Base-by-base conservation (phyloP, 2,888 invertebrate species). In the Hypsopygia costalis region DNA sequence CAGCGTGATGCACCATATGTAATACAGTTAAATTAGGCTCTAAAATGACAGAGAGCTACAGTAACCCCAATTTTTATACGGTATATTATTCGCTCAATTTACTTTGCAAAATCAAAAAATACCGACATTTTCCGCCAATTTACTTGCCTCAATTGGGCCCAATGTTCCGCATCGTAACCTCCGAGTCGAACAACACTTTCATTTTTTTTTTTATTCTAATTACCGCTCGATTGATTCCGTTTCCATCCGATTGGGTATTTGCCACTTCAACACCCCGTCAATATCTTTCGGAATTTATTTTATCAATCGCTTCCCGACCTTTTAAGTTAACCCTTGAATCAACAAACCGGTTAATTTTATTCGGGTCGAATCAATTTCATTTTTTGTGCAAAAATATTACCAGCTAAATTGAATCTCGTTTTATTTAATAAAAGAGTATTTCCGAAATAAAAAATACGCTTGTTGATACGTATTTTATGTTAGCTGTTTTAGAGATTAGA, bases 131-230 rank as follows among this genome's bases (percentile, higher is more conserved):
- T 25, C 25, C 25, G 25, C 8, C 11, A 7, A 9, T 25, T 25
- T 6, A 4, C 22, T 6, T 1, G 8, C 11, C 34, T 6, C 44
- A 42, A 47, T 47, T 46, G 39, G 44, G 48, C 45, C 46, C 49
- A 61, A 46, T 53, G 64, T 61, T 61, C 51, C 64, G 47, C 52
- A 38, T 48, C 51, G 55, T 51, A 56, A 54, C 51, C 57, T 52
- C 49, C 54, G 50, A 34, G 52, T 46, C 47, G 57, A 46, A 51
- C 61, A 54, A 49, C 58, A 59, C 54, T 59, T 58, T 52, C 52
- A 32, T 44, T 50, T 47, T 59, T 50, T 47, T 59, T 64, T 61
- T 62, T 58, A 55, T 57, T 62, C 58, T 59, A 63, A 62, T 64
- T 69, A 49, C 49, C 44, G 44, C 41, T 43, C 51, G 58, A 65